These are phyloP conservation scores for Cephus runcator DNA, from an alignment of 2,888 invertebrate genomes.

Conservation along the genomic window DNA sequence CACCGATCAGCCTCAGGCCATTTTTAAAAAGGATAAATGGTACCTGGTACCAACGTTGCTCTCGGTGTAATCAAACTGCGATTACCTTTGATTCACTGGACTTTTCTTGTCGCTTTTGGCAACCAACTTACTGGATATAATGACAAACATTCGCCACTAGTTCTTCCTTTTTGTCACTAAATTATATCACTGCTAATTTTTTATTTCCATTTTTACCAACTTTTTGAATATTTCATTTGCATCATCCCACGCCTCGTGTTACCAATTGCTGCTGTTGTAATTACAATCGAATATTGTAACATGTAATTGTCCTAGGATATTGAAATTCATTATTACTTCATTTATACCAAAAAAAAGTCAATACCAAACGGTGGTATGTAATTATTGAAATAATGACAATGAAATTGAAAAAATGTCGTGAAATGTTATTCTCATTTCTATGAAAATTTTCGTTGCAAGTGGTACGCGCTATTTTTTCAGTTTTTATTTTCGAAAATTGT, in stretches of 20 bases:
- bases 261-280: background rate
- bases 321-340: background rate
- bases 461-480: no score
- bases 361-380: no score
- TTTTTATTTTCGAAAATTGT: no score
- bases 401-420: no score
- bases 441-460: no score
- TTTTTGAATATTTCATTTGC: background rate
- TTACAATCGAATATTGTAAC: no score
- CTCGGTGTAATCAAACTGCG: slow-evolving; percentile 14
- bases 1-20: background rate
- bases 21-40: background rate
- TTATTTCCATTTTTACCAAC: background rate
- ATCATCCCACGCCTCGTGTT: background rate
- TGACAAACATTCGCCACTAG: background rate
- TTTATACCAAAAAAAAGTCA: background rate
- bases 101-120: background rate
- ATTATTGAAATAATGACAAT: no score
- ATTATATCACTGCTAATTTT: background rate
- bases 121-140: slow-evolving; percentile 1
- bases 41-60: background rate
- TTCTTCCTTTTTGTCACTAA: background rate
- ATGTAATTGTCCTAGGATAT: no score
- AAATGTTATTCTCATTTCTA: no score
- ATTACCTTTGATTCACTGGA: slow-evolving; percentile 16